A percentile compares a stretch with the other conserved stretches of the same genome.
Evolutionary conservation across 2,113 vertebrate genomes (phyloP).

Genomic region (Regulus satrapa): DNA sequence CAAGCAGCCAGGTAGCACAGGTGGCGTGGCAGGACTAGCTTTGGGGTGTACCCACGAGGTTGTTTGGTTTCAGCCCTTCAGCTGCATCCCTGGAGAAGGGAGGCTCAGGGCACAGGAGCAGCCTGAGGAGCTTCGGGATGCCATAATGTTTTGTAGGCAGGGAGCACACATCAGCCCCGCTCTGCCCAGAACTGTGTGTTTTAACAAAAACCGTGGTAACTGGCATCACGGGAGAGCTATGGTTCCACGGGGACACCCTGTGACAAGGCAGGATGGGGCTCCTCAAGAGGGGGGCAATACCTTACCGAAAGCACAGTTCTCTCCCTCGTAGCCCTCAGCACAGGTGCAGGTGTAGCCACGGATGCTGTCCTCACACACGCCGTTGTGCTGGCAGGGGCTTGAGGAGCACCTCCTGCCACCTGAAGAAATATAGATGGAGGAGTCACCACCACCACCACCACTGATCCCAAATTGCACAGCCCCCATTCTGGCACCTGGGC

Average conservation of each 20-base stretch:
- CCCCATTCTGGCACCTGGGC: rapidly evolving
- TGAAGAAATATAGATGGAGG: not conserved
- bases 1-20: rapidly evolving
- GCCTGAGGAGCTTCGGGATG: rapidly evolving
- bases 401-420: conserved; percentile 77
- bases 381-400: conserved; percentile 82
- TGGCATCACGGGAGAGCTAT: rapidly evolving
- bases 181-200: not conserved
- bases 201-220: not conserved
- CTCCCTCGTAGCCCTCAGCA: conserved; percentile 69
- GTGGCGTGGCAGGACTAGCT: not conserved
- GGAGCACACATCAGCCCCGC: not conserved
- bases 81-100: not conserved
- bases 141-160: rapidly evolving
- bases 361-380: conserved; percentile 74
- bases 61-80: not conserved
- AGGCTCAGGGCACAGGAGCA: not conserved
- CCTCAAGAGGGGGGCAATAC: not conserved
- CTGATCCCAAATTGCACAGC: not conserved
- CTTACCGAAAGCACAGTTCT: conserved; percentile 75
- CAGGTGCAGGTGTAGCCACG: conserved; percentile 82
- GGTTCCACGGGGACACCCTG: rapidly evolving
- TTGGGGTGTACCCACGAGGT: rapidly evolving
- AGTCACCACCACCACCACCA: not conserved
- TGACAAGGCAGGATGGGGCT: rapidly evolving